These are phyloP conservation scores for Marcusenius ussheri DNA, from an alignment of 2,113 vertebrate genomes.

Conservation along the genomic window DNA sequence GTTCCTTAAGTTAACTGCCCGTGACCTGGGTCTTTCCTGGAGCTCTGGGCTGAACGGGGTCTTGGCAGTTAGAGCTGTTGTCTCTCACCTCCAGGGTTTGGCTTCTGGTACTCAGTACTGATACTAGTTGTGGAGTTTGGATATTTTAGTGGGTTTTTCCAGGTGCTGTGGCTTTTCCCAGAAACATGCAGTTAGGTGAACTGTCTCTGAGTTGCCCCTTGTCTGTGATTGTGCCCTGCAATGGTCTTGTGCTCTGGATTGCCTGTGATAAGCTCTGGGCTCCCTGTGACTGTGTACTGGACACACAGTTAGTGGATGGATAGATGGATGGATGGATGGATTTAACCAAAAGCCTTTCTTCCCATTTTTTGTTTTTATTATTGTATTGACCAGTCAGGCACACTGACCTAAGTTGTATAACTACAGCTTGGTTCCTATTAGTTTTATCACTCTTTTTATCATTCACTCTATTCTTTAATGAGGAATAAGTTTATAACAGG, in stretches of 20 bases:
- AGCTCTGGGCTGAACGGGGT: background rate
- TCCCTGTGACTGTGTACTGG: background rate
- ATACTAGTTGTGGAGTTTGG: background rate
- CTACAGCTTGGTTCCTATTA: background rate
- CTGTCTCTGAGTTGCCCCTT: background rate
- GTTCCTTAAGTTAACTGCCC: background rate
- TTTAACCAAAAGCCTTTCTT: background rate
- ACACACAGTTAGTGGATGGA: background rate
- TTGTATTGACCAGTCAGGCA: background rate
- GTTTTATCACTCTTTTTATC: background rate
- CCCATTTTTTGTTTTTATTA: background rate
- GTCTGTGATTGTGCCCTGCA: background rate
- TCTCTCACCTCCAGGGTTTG: background rate
- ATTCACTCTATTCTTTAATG: background rate
- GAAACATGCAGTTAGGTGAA: background rate
- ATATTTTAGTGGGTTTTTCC: background rate
- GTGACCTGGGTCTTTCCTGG: background rate
- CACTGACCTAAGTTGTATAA: background rate
- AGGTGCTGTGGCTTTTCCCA: background rate
- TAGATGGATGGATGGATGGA: background rate
- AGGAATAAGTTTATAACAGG: background rate
- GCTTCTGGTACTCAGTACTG: background rate
- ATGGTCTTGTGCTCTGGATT: background rate
- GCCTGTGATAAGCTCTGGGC: background rate
- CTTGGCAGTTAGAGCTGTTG: background rate